A percentile compares a stretch with the other conserved stretches of the same genome.
These are phyloP conservation scores for Vicugna pacos DNA, from an alignment of 2,113 vertebrate genomes.

Conservation along the genomic window DNA sequence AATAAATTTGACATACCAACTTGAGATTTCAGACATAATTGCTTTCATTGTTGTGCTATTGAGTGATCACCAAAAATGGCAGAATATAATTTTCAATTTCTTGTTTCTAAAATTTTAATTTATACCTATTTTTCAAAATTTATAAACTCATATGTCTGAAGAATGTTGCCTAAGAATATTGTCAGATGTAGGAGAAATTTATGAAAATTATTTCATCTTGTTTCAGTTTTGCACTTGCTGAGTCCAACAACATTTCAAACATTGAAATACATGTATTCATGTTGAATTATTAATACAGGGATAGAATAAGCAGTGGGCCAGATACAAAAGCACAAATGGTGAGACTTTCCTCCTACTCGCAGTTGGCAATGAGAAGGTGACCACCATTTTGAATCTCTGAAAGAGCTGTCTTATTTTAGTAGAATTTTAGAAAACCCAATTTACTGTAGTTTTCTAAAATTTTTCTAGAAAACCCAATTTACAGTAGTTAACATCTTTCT, in stretches of 20 bases:
- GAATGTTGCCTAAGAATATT: not conserved
- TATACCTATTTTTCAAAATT: not conserved
- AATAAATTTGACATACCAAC: not conserved
- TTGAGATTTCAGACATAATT: not conserved
- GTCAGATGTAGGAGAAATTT: not conserved
- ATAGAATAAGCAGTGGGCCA: not conserved
- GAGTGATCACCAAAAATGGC: not conserved
- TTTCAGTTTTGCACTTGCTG: not conserved
- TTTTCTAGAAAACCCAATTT: not conserved
- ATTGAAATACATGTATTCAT: not conserved
- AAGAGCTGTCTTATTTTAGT: not conserved
- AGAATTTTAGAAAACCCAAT: not conserved
- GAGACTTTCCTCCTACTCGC: not conserved
- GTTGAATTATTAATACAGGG: not conserved
- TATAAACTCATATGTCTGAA: not conserved
- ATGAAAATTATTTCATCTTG: not conserved
- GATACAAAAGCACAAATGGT: not conserved
- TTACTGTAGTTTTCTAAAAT: not conserved
- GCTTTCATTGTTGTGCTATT: not conserved
- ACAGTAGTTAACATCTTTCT: not conserved
- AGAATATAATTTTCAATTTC: not conserved
- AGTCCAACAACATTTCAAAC: not conserved
- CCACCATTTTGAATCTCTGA: not conserved
- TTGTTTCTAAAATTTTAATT: not conserved
- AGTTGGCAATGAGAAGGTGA: not conserved